These are phyloP conservation scores for Contarinia nasturtii DNA, from an alignment of 1,140 invertebrate species.

Conservation along the genomic window DNA sequence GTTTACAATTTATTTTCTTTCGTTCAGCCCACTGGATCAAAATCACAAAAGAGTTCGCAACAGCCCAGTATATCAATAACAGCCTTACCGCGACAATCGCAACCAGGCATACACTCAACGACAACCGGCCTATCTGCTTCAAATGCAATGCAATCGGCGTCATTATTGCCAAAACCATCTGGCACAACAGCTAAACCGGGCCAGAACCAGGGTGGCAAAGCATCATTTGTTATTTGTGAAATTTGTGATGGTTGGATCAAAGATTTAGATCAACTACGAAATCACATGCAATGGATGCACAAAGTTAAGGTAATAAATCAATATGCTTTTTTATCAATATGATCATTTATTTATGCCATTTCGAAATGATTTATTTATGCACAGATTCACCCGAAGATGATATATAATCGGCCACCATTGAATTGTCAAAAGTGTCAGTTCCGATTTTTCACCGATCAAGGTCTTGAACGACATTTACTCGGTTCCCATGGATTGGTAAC, in stretches of 20 bases:
- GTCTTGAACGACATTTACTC: constrained; percentile 77
- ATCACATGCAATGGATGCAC: constrained; percentile 93
- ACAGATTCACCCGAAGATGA: constrained; percentile 87
- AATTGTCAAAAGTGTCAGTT: constrained; percentile 95
- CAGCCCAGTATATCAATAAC: constrained; percentile 84
- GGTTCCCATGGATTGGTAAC: constrained; percentile 87
- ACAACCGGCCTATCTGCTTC: background rate
- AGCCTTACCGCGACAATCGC: constrained; percentile 51
- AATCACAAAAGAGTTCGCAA: constrained; percentile 18
- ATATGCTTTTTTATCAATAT: background rate
- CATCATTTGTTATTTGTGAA: constrained; percentile 81
- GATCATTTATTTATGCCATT: too few species aligned
- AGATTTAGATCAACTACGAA: constrained; percentile 76
- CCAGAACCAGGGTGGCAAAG: constrained; percentile 33
- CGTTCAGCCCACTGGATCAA: background rate
- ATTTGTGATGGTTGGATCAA: constrained; percentile 92
- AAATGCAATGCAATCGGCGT: constrained; percentile 4
- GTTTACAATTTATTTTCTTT: background rate
- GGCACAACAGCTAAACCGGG: constrained; percentile 25
- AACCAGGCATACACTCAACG: constrained; percentile 10
- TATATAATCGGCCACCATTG: constrained; percentile 78
- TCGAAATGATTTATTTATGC: background rate
- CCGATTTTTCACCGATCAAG: constrained; percentile 51
- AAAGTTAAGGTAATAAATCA: constrained; percentile 50
- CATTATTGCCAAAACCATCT: constrained; percentile 24